Base-by-base conservation (phyloP, 2,113 vertebrate genomes). In the Oryzias javanicus region DNA sequence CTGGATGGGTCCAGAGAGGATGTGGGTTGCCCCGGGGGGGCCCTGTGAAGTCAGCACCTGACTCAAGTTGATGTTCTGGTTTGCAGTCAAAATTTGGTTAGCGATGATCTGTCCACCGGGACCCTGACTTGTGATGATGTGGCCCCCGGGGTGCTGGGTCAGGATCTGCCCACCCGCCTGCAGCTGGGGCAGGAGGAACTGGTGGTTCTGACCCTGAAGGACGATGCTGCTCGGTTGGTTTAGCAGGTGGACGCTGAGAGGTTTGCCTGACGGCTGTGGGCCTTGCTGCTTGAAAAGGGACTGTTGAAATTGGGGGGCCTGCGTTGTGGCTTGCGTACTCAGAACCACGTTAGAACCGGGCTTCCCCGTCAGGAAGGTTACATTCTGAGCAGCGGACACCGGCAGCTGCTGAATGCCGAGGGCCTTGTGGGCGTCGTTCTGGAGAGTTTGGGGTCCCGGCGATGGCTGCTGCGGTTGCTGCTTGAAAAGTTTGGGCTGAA, bases 181-280 rank as follows among this genome's bases (percentile, higher is more conserved):
- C 45, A 98, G 68, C 16, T 94, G 93, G 0, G 93, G 92, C 42
- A 98, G 84, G 25, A 98, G 91, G 84, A 98, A 98, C 79, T 96
- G 97, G 88, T 95, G 96, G 49, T 96, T 96, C 85, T 94, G 87
- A 41, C 93, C 91, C 77, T 94, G 94, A 0, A 95, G 88, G 52
- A 96, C 95, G 10, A 98, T 96, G 88, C 95, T 98, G 86, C 94
- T 93, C 48, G 90, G 90, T 72, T 97, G 96, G 72, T 98, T 98
- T 15, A 98, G 76, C 20, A 99, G 74, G 59, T 99, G 96, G 8
- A 98, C 92, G 14, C 96, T 98, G 74, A 98, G 94, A 52, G 95
- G 91, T 16, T 98, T 98, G 78, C 92, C 94, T 4, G 96, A 84
- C 10, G 90, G 60, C 5, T 91, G 92, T 1, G 91, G 88, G 1